These are phyloP conservation scores for Mastomys coucha DNA, from an alignment of 2,113 vertebrate genomes.

Conservation along the genomic window DNA sequence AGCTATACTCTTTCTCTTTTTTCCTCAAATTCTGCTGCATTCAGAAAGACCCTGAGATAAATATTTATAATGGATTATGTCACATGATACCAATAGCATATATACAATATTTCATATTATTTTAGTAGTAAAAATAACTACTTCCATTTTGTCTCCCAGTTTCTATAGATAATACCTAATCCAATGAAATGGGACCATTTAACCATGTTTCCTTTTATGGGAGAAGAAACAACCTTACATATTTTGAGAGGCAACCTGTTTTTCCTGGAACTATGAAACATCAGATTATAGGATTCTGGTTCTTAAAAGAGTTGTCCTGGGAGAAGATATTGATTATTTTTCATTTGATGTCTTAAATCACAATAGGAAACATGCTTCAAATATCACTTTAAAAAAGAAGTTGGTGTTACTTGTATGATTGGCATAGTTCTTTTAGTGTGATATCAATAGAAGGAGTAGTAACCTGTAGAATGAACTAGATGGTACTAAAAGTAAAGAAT, in stretches of 20 bases:
- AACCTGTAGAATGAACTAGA: neutral
- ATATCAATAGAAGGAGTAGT: constrained; percentile 40
- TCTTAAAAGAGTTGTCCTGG: constrained; percentile 71
- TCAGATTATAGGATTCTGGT: constrained; percentile 59
- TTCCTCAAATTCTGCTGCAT: neutral
- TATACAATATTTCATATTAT: neutral
- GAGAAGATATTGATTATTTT: constrained; percentile 78
- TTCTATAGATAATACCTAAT: neutral
- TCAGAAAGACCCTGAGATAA: neutral
- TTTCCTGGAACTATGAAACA: constrained; percentile 54
- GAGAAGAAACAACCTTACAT: constrained; percentile 5
- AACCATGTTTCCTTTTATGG: constrained; percentile 48
- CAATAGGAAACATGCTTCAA: constrained; percentile 69
- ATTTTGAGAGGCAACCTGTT: constrained; percentile 51
- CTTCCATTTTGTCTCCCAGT: neutral
- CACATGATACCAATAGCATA: neutral
- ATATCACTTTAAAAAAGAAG: constrained; percentile 58
- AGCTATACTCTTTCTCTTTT: neutral
- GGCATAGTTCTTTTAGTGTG: neutral
- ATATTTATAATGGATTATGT: neutral
- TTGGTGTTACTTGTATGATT: constrained; percentile 33
- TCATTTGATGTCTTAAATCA: constrained; percentile 72
- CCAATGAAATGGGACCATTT: neutral
- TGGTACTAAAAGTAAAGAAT: neutral
- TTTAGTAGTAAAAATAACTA: constrained; percentile 70